These are phyloP conservation scores for Eutolmus rufibarbis DNA, from an alignment of 2,888 invertebrate genomes.

Conservation along the genomic window DNA sequence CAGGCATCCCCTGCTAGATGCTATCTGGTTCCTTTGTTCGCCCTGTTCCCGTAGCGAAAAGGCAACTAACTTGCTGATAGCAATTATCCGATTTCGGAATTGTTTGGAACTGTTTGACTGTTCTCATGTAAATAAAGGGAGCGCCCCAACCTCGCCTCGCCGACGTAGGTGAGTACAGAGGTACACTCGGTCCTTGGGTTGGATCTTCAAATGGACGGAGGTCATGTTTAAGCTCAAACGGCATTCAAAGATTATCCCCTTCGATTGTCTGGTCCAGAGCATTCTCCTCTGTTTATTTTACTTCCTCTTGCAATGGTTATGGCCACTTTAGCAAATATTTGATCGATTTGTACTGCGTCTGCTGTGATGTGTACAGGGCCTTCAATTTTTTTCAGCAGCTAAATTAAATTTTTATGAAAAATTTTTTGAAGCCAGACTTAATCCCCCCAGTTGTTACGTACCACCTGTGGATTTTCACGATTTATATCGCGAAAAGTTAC, in stretches of 20 bases:
- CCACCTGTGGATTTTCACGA: constrained; percentile 26
- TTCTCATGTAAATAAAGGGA: constrained; percentile 45
- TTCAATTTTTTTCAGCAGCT: not conserved
- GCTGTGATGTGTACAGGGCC: not conserved
- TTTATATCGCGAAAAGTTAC: not conserved
- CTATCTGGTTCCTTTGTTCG: constrained; percentile 4
- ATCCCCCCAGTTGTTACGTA: not conserved
- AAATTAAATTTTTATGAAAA: not conserved
- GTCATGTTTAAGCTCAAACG: not conserved
- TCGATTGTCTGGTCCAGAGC: not conserved
- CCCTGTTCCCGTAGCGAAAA: constrained; percentile 15
- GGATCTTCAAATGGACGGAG: not conserved
- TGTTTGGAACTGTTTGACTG: constrained; percentile 46
- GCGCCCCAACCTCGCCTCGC: not conserved
- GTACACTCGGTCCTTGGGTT: not conserved
- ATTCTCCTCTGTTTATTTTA: not conserved
- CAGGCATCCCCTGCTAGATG: not conserved
- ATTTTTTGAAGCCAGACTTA: not conserved
- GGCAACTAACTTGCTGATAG: constrained; percentile 44
- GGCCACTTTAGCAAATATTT: constrained; percentile 28
- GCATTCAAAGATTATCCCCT: not conserved
- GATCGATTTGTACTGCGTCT: not conserved
- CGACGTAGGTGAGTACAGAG: not conserved
- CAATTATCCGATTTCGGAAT: constrained; percentile 46
- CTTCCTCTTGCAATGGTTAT: not conserved